Evolutionary conservation across 2,888 invertebrate genomes (phyloP).

Genomic region (Agapostemon virescens): DNA sequence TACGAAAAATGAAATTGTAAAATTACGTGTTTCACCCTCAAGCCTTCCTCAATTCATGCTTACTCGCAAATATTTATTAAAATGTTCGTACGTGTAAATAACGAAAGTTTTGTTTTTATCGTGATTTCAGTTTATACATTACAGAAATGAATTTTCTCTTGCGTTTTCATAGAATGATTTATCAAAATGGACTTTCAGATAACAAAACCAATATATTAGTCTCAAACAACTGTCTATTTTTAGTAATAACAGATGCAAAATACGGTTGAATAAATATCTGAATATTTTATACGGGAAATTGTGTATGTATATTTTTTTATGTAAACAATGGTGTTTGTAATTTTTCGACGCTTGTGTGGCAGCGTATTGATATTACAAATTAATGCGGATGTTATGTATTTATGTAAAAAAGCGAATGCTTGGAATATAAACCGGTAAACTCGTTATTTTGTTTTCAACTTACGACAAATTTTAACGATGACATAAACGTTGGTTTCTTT

Average conservation of each 20-base stretch:
- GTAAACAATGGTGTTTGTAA: neutral
- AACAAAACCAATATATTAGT: neutral
- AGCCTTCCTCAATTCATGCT: neutral
- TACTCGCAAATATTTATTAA: neutral
- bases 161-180: neutral
- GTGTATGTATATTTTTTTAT: neutral
- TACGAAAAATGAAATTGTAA: neutral
- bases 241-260: neutral
- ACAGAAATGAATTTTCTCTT: neutral
- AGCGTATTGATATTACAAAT: neutral
- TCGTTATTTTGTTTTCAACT: neutral
- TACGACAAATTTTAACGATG: neutral
- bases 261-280: neutral
- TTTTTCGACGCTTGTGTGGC: neutral
- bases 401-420: neutral
- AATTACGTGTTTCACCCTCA: neutral
- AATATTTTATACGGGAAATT: neutral
- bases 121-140: neutral
- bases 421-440: neutral
- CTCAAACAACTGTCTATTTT: neutral
- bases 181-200: neutral
- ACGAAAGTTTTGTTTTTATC: neutral
- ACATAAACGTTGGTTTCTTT: neutral
- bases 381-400: neutral
- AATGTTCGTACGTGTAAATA: neutral